Percentiles rank a stretch among this genome's conserved stretches.
Evolutionary conservation across 1,140 invertebrate species (phyloP).

Genomic region (Drosophila ambigua): DNA sequence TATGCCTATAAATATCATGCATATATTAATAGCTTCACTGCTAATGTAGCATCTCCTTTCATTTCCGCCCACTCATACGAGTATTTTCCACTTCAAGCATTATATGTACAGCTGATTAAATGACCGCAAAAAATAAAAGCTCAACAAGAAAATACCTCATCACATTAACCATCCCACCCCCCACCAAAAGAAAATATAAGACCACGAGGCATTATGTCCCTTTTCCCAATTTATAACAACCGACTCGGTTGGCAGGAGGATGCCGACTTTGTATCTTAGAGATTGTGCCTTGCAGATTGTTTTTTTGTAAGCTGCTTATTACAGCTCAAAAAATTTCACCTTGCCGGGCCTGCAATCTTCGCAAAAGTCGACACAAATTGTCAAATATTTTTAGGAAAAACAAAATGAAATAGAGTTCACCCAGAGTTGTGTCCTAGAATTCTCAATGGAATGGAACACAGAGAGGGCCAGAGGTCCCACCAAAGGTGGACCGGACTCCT

Average conservation of each 20-base stretch:
- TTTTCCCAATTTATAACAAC: conserved; percentile 29
- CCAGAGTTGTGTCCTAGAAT: conserved; percentile 21
- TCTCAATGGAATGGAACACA: conserved; percentile 31
- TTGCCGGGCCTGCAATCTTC: conserved; percentile 12
- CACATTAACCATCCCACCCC: conserved; percentile 12
- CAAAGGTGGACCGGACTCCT: conserved; percentile 12
- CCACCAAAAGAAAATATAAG: no score
- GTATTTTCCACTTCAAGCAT: neutral
- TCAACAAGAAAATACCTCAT: conserved; percentile 36
- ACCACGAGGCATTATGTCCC: conserved; percentile 4
- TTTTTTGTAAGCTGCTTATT: conserved; percentile 57
- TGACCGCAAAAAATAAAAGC: conserved; percentile 46
- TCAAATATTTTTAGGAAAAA: conserved; percentile 43
- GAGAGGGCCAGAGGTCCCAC: conserved; percentile 5
- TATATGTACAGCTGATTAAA: conserved; percentile 40
- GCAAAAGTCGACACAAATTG: conserved; percentile 43
- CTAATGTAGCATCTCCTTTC: neutral
- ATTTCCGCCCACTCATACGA: no score
- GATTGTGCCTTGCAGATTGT: conserved; percentile 44
- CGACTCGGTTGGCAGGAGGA: conserved; percentile 16
- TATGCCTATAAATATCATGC: no score
- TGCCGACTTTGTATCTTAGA: conserved; percentile 1
- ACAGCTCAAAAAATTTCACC: conserved; percentile 46
- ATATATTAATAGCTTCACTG: no score
- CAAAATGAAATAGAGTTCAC: conserved; percentile 41